Evolutionary conservation across 2,888 invertebrate species (phyloP), one percentile per base, ranked within the genome.

Genomic region (Eupithecia inturbata): DNA sequence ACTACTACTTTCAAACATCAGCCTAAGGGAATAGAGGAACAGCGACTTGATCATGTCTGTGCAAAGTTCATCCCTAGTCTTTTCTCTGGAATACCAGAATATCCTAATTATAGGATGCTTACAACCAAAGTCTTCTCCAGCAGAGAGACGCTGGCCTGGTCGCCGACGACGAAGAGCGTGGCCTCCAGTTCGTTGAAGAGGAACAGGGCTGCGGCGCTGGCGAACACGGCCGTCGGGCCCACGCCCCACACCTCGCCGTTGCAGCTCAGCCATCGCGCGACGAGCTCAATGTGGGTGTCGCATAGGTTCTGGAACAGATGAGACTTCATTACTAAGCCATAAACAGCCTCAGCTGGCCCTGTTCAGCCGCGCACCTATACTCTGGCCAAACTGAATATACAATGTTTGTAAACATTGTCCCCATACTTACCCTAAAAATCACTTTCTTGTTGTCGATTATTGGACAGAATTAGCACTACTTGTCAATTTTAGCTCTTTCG

Each of bases 241-340:
- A 93, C 88, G 71, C 94, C 94, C 91, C 91, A 92, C 70, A 87
- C 83, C 83, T 93, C 93, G 77, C 93, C 94, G 82, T 94, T 94
- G 90, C 94, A 94, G 84, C 94, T 94, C 86, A 93, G 83, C 94
- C 94, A 94, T 89, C 86, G 89, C 63, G 91, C 87, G 63, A 91
- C 66, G 53, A 82, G 78, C 76, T 90, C 92, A 78, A 88, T 74
- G 68, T 89, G 87, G 71, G 84, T 83, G 74, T 90, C 88, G 81
- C 82, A 84, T 77, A 91, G 83, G 78, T 86, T 87, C 93, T 93
- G 83, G 0, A 64, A 78, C 31, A 53, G 49, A 9, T 3, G 22
- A 53, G 10, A 22, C 3, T 36, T 41, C 3, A 5, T 36, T 9
- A 36, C 36, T 36, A 36, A 36, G 31, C 31, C 31, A 31, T 31